A percentile compares a stretch with the other conserved stretches of the same genome.
Evolutionary conservation across 1,140 invertebrate species (phyloP).

Genomic region (Dinoponera quadriceps): DNA sequence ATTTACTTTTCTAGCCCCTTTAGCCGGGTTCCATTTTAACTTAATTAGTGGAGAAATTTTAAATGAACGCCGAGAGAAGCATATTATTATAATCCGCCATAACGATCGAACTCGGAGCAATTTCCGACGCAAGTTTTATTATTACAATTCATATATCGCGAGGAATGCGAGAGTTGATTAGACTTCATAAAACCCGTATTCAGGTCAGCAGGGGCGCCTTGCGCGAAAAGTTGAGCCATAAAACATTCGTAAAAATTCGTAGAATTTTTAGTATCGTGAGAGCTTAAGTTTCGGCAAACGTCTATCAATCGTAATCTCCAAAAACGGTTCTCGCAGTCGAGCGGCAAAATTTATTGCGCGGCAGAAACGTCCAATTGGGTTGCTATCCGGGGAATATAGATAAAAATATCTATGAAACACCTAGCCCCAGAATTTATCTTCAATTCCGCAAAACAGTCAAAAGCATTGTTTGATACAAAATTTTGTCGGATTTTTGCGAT

Average conservation of each 20-base stretch:
- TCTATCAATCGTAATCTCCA: slow-evolving; percentile 52
- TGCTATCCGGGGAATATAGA: slow-evolving; percentile 34
- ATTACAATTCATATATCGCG: slow-evolving; percentile 11
- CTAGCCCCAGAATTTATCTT: slow-evolving; percentile 34
- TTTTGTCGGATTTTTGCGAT: slow-evolving; percentile 35
- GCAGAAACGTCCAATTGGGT: slow-evolving; percentile 40
- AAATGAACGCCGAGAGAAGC: background rate
- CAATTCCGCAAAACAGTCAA: slow-evolving; percentile 54
- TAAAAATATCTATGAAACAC: slow-evolving; percentile 50
- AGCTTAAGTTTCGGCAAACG: slow-evolving; percentile 35
- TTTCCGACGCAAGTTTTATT: background rate
- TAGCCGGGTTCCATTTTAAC: background rate
- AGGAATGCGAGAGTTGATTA: slow-evolving; percentile 32
- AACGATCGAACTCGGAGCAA: background rate
- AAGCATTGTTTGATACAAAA: slow-evolving; percentile 41
- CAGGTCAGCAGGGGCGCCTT: background rate
- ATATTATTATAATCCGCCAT: background rate
- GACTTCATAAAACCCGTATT: slow-evolving; percentile 13
- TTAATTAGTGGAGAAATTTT: background rate
- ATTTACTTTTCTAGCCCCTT: too few relatives aligned
- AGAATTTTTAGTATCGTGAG: slow-evolving; percentile 36
- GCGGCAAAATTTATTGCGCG: slow-evolving; percentile 44
- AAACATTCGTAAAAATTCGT: slow-evolving; percentile 39
- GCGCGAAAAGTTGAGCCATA: slow-evolving; percentile 27
- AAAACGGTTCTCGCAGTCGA: slow-evolving; percentile 32